phyloP scores from a whole-genome alignment of 2,888 invertebrate species.

The Noctua fimbriata region DNA sequence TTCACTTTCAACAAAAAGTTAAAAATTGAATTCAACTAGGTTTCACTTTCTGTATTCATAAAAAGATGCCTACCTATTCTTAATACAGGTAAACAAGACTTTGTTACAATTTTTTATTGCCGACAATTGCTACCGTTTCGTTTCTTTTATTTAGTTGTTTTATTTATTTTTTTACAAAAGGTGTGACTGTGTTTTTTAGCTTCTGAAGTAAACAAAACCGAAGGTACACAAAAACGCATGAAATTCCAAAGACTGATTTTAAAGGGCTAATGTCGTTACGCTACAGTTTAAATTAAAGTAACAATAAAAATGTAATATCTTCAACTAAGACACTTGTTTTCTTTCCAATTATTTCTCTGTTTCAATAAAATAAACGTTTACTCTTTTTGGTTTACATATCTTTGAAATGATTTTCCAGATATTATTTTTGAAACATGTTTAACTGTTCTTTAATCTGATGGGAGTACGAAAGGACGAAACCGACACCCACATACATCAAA shows the following conservation, averaged over 20 bases:
- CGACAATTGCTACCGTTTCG: slow-evolving; percentile 70
- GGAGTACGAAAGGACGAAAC: neutral
- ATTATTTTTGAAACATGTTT: neutral
- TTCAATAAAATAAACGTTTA: too few relatives aligned
- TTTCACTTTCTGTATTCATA: slow-evolving; percentile 81
- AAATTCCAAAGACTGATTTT: neutral
- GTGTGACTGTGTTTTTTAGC: slow-evolving; percentile 48
- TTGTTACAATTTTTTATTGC: slow-evolving; percentile 69
- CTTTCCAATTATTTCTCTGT: neutral
- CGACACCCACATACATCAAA: neutral
- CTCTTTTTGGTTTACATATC: too few relatives aligned
- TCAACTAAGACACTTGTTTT: neutral
- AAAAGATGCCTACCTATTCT: slow-evolving; percentile 73
- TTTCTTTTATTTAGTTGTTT: slow-evolving; percentile 55
- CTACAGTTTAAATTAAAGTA: slow-evolving; percentile 4
- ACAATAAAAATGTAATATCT: neutral
- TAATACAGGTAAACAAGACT: slow-evolving; percentile 75
- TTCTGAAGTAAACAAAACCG: slow-evolving; percentile 58
- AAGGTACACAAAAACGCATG: slow-evolving; percentile 14
- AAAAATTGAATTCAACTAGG: slow-evolving; percentile 68
- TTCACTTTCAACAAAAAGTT: slow-evolving; percentile 85
- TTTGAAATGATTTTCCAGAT: neutral
- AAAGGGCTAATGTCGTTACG: slow-evolving; percentile 5
- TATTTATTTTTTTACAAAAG: slow-evolving; percentile 57
- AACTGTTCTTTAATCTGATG: neutral